These are phyloP conservation scores for Callorhinus ursinus DNA, from an alignment of 2,113 vertebrate genomes.

Conservation along the genomic window DNA sequence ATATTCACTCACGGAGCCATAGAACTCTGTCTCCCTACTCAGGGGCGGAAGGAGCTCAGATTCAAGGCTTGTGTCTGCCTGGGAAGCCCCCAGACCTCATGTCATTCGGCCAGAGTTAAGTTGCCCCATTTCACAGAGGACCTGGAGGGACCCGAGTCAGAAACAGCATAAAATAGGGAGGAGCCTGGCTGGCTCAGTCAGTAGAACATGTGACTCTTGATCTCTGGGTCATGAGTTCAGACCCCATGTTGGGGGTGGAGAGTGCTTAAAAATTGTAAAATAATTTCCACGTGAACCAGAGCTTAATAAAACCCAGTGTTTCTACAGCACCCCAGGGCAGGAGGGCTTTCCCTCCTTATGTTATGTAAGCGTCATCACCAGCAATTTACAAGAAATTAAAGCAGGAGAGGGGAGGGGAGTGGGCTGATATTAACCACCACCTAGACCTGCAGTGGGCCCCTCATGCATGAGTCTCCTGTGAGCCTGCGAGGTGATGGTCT, in stretches of 20 bases:
- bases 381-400: background rate
- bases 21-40: background rate
- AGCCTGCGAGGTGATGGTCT: accelerated
- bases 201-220: background rate
- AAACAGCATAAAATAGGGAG: background rate
- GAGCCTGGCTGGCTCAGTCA: background rate
- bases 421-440: accelerated
- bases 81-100: accelerated
- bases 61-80: accelerated
- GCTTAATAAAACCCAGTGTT: background rate
- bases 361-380: accelerated
- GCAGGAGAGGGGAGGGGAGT: background rate
- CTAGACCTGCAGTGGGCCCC: accelerated
- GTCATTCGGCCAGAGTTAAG: accelerated
- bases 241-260: background rate
- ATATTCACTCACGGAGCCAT: accelerated
- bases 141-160: background rate
- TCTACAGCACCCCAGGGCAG: accelerated
- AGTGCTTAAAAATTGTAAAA: background rate
- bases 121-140: background rate
- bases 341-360: background rate
- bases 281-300: background rate
- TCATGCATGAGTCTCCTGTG: accelerated
- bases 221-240: background rate
- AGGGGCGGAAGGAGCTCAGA: accelerated